These are phyloP conservation scores for Anas flavirostris DNA, from an alignment of 2,797 vertebrate genomes.

Conservation along the genomic window DNA sequence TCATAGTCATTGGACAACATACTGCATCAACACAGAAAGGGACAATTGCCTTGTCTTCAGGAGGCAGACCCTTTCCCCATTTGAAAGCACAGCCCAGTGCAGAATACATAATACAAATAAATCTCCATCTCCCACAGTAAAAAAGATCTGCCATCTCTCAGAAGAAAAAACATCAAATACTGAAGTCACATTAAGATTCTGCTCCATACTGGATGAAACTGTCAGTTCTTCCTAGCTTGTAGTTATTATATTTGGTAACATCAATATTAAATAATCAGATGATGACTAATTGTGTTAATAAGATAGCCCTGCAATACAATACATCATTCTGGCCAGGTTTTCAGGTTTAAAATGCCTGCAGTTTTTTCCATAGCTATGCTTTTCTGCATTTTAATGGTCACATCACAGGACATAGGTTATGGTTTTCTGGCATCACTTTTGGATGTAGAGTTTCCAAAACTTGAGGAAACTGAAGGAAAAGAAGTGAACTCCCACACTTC, in stretches of 20 bases:
- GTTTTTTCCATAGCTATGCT: not conserved
- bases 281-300: not conserved
- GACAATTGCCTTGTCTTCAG: not conserved
- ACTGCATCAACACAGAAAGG: not conserved
- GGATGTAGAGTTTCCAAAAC: not conserved
- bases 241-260: not conserved
- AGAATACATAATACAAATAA: not conserved
- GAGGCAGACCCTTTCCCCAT: not conserved
- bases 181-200: not conserved
- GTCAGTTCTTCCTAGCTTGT: not conserved
- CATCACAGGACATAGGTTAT: rapidly evolving
- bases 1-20: not conserved
- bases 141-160: not conserved
- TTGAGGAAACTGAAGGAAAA: not conserved
- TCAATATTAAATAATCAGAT: not conserved
- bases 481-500: not conserved
- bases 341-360: not conserved
- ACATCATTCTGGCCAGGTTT: not conserved
- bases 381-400: not conserved
- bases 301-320: not conserved
- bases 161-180: not conserved
- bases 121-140: not conserved
- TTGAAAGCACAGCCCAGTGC: not conserved
- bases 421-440: not conserved
- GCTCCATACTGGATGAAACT: not conserved